These are phyloP conservation scores for Lamproptera curius DNA, from an alignment of 2,888 invertebrate genomes.

Conservation along the genomic window DNA sequence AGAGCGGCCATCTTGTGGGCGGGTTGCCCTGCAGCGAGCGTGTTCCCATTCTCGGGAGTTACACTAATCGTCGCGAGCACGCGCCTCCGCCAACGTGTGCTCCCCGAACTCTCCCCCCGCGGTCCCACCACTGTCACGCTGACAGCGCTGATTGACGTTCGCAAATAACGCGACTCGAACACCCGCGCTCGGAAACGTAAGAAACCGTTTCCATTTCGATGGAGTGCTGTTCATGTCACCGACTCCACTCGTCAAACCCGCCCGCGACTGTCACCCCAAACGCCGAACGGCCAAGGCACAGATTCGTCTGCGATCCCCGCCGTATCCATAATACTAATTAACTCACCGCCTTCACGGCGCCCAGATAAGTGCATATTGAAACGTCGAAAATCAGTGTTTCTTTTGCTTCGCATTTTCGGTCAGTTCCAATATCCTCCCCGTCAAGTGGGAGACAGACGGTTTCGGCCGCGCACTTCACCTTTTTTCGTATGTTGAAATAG, in stretches of 20 bases:
- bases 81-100: slow-evolving; percentile 72
- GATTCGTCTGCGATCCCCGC: slow-evolving; percentile 34
- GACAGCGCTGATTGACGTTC: slow-evolving; percentile 75
- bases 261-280: slow-evolving; percentile 27
- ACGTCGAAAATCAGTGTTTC: slow-evolving; percentile 70
- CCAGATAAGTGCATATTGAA: slow-evolving; percentile 74
- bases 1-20: slow-evolving; percentile 77
- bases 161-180: slow-evolving; percentile 70
- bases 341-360: slow-evolving; percentile 41
- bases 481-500: slow-evolving; percentile 60
- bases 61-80: slow-evolving; percentile 75
- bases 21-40: slow-evolving; percentile 72
- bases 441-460: slow-evolving; percentile 60
- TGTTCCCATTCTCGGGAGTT: slow-evolving; percentile 75
- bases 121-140: slow-evolving; percentile 74
- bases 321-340: slow-evolving; percentile 53
- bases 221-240: slow-evolving; percentile 51
- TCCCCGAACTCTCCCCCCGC: slow-evolving; percentile 68
- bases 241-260: slow-evolving; percentile 20
- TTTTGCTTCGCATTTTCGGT: slow-evolving; percentile 72
- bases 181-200: slow-evolving; percentile 46
- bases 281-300: slow-evolving; percentile 30
- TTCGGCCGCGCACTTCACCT: slow-evolving; percentile 45
- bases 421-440: slow-evolving; percentile 68
- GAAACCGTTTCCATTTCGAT: slow-evolving; percentile 57